A percentile compares a stretch with the other conserved stretches of the same genome.
Conservation (phyloP, 2,113 vertebrate species). For the Ptilorrhoa leucosticta region DNA sequence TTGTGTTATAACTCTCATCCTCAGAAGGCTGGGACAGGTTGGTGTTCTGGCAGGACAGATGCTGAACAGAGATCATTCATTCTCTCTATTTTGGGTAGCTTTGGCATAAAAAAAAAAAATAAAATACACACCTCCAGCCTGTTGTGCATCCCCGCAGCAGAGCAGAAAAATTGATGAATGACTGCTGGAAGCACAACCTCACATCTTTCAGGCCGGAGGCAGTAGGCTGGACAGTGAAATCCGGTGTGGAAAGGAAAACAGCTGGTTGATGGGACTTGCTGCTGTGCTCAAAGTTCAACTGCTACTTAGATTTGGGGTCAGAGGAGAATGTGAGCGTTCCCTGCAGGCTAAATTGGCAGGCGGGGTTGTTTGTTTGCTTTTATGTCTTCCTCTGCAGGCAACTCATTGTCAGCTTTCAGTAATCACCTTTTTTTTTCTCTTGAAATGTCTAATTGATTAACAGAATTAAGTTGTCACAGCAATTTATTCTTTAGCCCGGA, state of each 20-base stretch:
- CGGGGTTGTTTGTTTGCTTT: conserved; percentile 11
- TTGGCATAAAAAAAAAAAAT: not conserved
- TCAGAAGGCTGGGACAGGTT: not conserved
- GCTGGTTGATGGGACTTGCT: not conserved
- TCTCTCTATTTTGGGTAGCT: not conserved
- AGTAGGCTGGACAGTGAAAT: not conserved
- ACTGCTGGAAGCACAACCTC: not conserved
- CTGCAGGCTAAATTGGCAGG: conserved; percentile 34
- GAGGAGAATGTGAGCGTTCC: not conserved
- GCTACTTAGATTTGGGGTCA: conserved; percentile 43
- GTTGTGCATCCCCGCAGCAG: not conserved
- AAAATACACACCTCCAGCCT: not conserved
- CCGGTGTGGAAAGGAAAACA: not conserved
- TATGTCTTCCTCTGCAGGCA: not conserved
- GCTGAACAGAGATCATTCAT: not conserved
- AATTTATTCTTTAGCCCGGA: not conserved
- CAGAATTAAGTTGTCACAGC: conserved; percentile 38
- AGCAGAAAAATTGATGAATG: not conserved
- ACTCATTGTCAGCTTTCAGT: conserved; percentile 12
- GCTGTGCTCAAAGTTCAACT: conserved; percentile 19
- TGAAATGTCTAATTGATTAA: conserved; percentile 40
- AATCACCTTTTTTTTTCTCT: not conserved
- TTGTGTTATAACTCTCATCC: not conserved
- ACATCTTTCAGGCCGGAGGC: not conserved
- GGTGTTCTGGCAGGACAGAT: not conserved